phyloP scores from a whole-genome alignment of 1,140 invertebrate genomes.

The Diabrotica undecimpunctata region DNA sequence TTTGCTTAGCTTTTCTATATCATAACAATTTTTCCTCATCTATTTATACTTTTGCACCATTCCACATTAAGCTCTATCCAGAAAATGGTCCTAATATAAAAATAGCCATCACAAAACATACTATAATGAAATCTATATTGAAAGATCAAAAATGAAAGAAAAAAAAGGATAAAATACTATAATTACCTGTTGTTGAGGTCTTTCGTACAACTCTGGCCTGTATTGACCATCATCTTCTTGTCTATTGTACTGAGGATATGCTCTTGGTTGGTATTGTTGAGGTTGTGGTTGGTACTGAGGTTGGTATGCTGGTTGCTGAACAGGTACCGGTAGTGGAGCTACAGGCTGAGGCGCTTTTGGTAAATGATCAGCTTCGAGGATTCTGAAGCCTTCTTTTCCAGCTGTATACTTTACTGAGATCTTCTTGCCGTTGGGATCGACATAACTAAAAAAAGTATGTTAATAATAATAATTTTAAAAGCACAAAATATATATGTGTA shows the following conservation, averaged over 20 bases:
- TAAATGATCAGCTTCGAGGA: constrained; percentile 51
- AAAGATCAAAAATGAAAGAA: too few relatives aligned
- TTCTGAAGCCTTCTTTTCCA: constrained; percentile 62
- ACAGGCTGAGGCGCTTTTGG: constrained; percentile 42
- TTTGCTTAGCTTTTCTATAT: too few relatives aligned
- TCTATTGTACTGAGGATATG: neutral
- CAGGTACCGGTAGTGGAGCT: constrained; percentile 31
- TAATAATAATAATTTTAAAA: too few relatives aligned
- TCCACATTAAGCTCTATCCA: too few relatives aligned
- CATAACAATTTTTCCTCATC: too few relatives aligned
- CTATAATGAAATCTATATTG: too few relatives aligned
- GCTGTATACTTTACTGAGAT: constrained; percentile 62
- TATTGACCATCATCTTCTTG: constrained; percentile 37
- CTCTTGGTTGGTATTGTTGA: neutral
- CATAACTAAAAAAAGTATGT: constrained; percentile 40
- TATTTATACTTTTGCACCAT: too few relatives aligned
- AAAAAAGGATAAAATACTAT: neutral
- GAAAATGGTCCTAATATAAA: too few relatives aligned
- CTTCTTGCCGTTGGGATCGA: constrained; percentile 51
- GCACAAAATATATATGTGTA: too few relatives aligned
- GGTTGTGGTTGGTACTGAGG: neutral
- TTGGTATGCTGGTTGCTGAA: constrained; percentile 15
- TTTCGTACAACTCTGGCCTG: constrained; percentile 33
- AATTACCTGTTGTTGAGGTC: constrained; percentile 18
- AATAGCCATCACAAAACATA: too few relatives aligned